Evolutionary conservation across 2,888 invertebrate species (phyloP), one percentile per base, ranked within the genome.

Genomic region (Melitaea athalia): DNA sequence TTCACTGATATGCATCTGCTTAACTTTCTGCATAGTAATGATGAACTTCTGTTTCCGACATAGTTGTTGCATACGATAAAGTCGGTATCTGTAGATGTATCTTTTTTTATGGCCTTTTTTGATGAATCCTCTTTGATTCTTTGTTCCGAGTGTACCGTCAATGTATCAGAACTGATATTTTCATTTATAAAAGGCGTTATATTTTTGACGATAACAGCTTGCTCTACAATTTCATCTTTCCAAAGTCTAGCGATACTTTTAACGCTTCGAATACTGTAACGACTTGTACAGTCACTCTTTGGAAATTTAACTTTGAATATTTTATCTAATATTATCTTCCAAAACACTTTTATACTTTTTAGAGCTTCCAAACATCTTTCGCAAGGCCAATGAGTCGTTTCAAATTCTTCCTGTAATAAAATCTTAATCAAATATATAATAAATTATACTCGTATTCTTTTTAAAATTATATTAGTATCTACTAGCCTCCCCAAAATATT

Each of bases 381-480:
- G 72, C 91, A 92, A 0, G 92, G 92, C 92, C 92, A 92, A 72
- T 88, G 81, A 50, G 84, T 83, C 2, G 92, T 89, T 81, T 91
- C 88, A 57, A 91, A 79, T 65, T 92, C 90, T 76, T 92, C 91
- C 91, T 75, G 24, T 45, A 55, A 62, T 24, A 24, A 57, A 63
- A 17, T 33, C 45, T 33, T n/a, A 57, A 6, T 31, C 43, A 63
- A 53, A 60, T 63, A 62, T 45, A 64, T 43, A 31, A 24, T 60
- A 61, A 57, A 33, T 57, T 38, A 8, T 15, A 15, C 59, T 60
- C 38, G 5, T 38, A 38, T 38, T 38, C 1, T 38, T 59, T 17
- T 11, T 50, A 24, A 45, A 47, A 24, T 12, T 12, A 24, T 12
- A 52, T 8, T 0, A 49, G 52, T n/a, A n/a, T 17, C n/a, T 53